Evolutionary conservation across 2,113 vertebrate genomes (phyloP).

Genomic region (Eretmochelys imbricata): DNA sequence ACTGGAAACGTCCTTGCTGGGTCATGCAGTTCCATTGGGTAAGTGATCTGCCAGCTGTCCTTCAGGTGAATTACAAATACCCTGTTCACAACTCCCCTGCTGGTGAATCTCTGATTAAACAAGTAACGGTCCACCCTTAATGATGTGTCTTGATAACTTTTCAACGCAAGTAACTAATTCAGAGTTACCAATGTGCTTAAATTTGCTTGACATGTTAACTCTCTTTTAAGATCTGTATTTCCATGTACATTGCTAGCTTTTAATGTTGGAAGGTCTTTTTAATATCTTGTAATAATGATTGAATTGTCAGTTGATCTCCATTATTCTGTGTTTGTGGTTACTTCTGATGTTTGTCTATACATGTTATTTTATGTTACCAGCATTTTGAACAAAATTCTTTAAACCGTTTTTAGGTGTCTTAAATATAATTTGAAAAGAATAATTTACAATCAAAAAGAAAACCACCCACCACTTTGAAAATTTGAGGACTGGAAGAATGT

Average conservation of each 20-base stretch:
- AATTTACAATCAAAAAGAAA: not conserved
- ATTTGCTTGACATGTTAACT: not conserved
- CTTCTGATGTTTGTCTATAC: not conserved
- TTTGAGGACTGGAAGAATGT: not conserved
- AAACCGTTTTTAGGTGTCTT: not conserved
- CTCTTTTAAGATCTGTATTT: not conserved
- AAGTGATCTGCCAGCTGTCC: too few species aligned
- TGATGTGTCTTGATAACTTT: not conserved
- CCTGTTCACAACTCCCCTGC: too few species aligned
- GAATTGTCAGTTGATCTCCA: not conserved
- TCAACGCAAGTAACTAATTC: not conserved
- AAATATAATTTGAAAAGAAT: not conserved
- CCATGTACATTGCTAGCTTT: not conserved
- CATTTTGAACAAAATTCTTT: not conserved
- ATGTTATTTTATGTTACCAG: not conserved
- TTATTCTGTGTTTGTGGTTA: not conserved
- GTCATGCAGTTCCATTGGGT: too few species aligned
- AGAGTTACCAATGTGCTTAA: not conserved
- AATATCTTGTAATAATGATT: not conserved
- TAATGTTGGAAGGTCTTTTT: not conserved
- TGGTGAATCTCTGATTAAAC: too few species aligned
- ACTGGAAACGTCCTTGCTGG: too few species aligned
- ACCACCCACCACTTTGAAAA: not conserved
- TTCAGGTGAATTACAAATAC: too few species aligned
- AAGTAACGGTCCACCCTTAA: not conserved